phyloP scores from a whole-genome alignment of 2,797 vertebrate species.

The Anguilla marmorata region DNA sequence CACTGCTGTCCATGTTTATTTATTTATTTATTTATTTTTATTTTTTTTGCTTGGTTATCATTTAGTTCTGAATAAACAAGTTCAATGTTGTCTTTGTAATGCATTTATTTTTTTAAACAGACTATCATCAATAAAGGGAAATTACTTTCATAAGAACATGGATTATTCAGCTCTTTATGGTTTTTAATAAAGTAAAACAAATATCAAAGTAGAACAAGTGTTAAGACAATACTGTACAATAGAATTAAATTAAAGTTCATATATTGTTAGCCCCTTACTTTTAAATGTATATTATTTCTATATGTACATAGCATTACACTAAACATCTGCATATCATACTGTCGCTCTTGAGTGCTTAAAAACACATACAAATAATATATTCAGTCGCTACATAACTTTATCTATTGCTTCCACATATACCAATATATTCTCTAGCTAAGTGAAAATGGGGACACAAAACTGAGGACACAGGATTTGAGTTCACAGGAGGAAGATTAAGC shows the following conservation, averaged over 20 bases:
- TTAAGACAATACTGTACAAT: neutral
- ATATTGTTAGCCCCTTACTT: neutral
- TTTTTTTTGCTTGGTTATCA: neutral
- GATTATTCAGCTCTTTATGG: neutral
- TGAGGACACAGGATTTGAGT: neutral
- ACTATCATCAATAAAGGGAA: neutral
- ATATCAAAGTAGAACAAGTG: neutral
- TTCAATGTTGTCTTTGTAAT: neutral
- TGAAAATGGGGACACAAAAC: neutral
- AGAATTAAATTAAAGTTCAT: neutral
- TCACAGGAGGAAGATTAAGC: neutral
- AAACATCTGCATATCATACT: neutral
- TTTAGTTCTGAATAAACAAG: neutral
- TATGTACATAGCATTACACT: neutral
- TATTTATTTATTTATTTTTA: neutral
- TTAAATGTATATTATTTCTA: neutral
- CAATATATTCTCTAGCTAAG: neutral
- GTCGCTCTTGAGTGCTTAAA: neutral
- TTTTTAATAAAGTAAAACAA: conserved; percentile 6
- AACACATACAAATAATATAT: neutral
- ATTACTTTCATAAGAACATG: neutral
- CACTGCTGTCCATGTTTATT: too few relatives aligned
- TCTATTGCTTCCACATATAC: neutral
- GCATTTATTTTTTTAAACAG: neutral
- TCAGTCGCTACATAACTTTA: neutral